phyloP scores from a whole-genome alignment of 2,888 invertebrate genomes.

The Agriotes lineatus region DNA sequence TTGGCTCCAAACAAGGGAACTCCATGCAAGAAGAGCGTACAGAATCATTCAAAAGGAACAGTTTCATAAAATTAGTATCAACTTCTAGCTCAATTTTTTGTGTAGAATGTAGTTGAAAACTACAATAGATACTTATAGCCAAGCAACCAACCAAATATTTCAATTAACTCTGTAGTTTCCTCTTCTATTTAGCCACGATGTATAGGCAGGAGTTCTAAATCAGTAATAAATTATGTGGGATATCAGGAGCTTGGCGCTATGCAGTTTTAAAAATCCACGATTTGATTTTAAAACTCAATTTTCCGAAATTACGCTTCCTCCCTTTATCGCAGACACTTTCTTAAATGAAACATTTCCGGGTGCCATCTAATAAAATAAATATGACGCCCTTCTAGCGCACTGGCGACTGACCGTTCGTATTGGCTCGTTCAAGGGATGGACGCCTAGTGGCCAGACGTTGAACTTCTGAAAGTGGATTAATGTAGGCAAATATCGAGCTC shows the following conservation, averaged over 20 bases:
- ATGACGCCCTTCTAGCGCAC: background rate
- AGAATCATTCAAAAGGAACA: no score
- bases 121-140: no score
- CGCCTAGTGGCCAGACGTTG: conserved; percentile 3
- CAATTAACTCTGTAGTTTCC: no score
- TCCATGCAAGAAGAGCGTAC: background rate
- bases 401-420: background rate
- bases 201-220: no score
- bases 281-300: background rate
- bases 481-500: background rate
- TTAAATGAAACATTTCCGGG: background rate
- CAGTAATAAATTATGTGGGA: no score
- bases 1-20: background rate
- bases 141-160: no score
- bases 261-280: background rate
- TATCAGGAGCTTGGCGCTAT: no score
- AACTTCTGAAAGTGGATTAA: conserved; percentile 15
- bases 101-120: no score
- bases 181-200: no score
- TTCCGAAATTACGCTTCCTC: background rate
- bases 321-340: background rate
- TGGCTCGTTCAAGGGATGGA: background rate
- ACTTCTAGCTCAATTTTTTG: no score
- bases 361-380: conserved; percentile 2
- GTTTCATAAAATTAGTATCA: no score